A percentile compares a stretch with the other conserved stretches of the same genome.
Conservation (phyloP, 2,113 vertebrate species). For the Pygoscelis adeliae region DNA sequence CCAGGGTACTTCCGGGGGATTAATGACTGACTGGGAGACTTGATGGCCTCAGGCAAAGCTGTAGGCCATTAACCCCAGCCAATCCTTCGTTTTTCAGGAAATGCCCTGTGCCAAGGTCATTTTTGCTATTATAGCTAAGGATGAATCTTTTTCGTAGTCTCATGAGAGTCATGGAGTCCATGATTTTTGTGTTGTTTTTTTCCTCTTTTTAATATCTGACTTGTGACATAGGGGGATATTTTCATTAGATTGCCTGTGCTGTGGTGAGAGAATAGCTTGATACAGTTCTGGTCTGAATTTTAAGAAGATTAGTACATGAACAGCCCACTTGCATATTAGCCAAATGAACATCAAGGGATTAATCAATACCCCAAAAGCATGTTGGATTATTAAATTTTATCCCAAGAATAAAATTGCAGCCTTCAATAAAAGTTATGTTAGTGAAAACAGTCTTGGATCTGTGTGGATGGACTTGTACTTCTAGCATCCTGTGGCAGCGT, state of each 20-base stretch:
- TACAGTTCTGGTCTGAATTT: not conserved
- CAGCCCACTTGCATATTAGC: not conserved
- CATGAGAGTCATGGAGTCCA: slow-evolving; percentile 8
- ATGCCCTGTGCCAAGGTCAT: slow-evolving; percentile 43
- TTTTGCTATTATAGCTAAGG: slow-evolving; percentile 47
- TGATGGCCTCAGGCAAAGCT: slow-evolving; percentile 65
- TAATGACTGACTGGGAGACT: slow-evolving; percentile 59
- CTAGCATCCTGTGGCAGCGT: not conserved
- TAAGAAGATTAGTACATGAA: not conserved
- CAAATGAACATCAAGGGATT: slow-evolving; percentile 31
- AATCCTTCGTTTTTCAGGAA: slow-evolving; percentile 52
- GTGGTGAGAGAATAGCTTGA: not conserved
- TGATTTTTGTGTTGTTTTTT: slow-evolving; percentile 16
- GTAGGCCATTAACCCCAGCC: slow-evolving; percentile 59
- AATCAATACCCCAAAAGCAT: slow-evolving; percentile 10
- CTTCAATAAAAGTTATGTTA: not conserved
- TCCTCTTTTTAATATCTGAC: slow-evolving; percentile 19
- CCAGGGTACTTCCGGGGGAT: slow-evolving; percentile 40
- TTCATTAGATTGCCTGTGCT: slow-evolving; percentile 16
- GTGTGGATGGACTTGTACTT: not conserved
- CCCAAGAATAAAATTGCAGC: not conserved
- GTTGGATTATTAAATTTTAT: slow-evolving; percentile 9
- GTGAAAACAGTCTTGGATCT: not conserved
- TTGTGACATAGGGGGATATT: slow-evolving; percentile 15
- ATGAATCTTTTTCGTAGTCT: slow-evolving; percentile 25